phyloP scores from a whole-genome alignment of 2,888 invertebrate species.

The Euspilapteryx auroguttella region DNA sequence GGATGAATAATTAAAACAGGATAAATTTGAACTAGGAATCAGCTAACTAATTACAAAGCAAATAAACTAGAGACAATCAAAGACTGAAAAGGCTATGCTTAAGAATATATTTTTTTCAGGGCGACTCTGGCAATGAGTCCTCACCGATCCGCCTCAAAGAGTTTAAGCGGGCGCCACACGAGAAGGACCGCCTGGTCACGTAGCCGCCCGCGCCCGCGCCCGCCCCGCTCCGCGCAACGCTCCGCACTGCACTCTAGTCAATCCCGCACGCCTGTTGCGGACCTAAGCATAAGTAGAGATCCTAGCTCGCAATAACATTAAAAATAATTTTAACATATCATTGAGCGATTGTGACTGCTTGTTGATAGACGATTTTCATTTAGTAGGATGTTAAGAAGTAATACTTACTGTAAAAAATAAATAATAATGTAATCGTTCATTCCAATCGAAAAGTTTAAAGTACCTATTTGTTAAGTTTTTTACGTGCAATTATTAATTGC shows the following conservation, averaged over 20 bases:
- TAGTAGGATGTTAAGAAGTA: conserved; percentile 37
- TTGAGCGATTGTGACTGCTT: conserved; percentile 63
- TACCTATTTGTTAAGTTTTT: conserved; percentile 62
- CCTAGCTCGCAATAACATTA: conserved; percentile 49
- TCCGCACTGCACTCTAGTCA: background rate
- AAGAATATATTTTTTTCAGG: conserved; percentile 51
- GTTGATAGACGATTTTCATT: conserved; percentile 48
- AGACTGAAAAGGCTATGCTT: too few relatives aligned
- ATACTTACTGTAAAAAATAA: conserved; percentile 46
- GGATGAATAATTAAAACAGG: too few relatives aligned
- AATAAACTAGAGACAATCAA: too few relatives aligned
- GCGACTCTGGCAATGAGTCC: conserved; percentile 69
- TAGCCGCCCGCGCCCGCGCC: conserved; percentile 16
- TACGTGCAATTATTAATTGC: conserved; percentile 63
- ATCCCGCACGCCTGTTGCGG: too few relatives aligned
- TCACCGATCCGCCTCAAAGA: conserved; percentile 61
- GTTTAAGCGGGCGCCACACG: conserved; percentile 45
- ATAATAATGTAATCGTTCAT: conserved; percentile 55
- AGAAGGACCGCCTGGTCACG: conserved; percentile 38
- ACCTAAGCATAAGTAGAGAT: background rate
- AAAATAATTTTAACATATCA: conserved; percentile 61
- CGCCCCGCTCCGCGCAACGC: conserved; percentile 8
- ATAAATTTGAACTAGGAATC: too few relatives aligned
- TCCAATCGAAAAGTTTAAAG: conserved; percentile 59
- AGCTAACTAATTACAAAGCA: too few relatives aligned